phyloP scores from a whole-genome alignment of 2,888 invertebrate genomes.

The Hypena proboscidalis region DNA sequence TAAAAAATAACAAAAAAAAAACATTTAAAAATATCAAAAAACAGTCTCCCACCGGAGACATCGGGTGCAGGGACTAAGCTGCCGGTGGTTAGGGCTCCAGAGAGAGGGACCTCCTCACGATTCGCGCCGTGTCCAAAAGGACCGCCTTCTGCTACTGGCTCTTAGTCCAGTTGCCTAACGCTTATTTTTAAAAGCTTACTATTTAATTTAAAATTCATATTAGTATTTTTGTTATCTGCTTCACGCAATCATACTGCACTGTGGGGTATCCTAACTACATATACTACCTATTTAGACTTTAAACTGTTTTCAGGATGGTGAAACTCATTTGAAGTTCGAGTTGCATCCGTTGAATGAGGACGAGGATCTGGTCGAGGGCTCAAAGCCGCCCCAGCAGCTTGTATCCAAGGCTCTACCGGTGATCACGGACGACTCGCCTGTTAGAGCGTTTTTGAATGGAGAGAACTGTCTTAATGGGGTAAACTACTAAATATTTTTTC shows the following conservation, averaged over 20 bases:
- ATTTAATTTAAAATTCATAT: no score
- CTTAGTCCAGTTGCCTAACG: no score
- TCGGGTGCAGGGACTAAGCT: no score
- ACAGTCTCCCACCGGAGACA: no score
- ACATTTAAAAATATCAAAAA: no score
- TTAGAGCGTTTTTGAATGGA: conserved; percentile 92
- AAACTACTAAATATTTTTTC: conserved; percentile 37
- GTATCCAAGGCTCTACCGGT: conserved; percentile 49
- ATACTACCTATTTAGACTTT: not conserved
- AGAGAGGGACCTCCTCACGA: no score
- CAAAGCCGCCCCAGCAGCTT: conserved; percentile 37
- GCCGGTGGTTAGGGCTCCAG: no score
- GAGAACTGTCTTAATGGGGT: conserved; percentile 95
- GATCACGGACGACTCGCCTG: conserved; percentile 87
- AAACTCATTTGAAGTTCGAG: conserved; percentile 87
- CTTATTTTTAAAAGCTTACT: no score
- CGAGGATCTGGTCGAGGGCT: conserved; percentile 65
- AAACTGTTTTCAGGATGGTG: conserved; percentile 84
- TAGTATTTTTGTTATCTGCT: no score
- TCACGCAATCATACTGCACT: not conserved
- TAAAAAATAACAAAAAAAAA: no score
- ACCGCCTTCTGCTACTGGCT: no score
- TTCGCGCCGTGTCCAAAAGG: no score
- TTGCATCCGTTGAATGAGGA: conserved; percentile 86
- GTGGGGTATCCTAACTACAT: not conserved